phyloP scores from a whole-genome alignment of 2,797 vertebrate genomes.

The Gouania willdenowi region DNA sequence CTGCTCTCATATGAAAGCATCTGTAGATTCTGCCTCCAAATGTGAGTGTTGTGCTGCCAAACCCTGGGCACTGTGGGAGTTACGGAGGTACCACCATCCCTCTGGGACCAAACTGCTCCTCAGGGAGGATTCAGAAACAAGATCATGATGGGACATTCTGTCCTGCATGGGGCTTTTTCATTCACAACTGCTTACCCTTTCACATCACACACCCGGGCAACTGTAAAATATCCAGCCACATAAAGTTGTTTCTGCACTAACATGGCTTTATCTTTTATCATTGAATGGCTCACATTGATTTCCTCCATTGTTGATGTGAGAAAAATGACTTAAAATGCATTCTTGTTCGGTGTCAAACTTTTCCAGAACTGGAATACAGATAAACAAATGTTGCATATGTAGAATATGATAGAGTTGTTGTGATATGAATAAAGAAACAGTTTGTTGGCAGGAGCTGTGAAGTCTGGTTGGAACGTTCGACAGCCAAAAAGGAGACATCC shows the following conservation, averaged over 20 bases:
- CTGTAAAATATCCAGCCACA: constrained; percentile 1
- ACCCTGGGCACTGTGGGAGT: constrained; percentile 3
- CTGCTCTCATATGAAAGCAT: too few relatives aligned
- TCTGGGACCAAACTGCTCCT: constrained; percentile 12
- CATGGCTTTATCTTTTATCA: constrained; percentile 31
- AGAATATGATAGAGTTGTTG: too few relatives aligned
- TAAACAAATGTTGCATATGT: not conserved
- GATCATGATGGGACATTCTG: constrained; percentile 21
- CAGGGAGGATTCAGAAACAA: constrained; percentile 9
- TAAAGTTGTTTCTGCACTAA: constrained; percentile 2
- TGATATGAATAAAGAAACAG: too few relatives aligned
- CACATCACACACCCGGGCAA: not conserved
- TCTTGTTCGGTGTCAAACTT: too few relatives aligned
- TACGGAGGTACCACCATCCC: not conserved
- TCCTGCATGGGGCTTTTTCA: constrained; percentile 13
- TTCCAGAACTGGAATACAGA: constrained; percentile 7
- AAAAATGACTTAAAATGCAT: too few relatives aligned
- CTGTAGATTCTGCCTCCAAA: constrained; percentile 1
- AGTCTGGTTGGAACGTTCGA: too few relatives aligned
- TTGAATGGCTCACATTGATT: constrained; percentile 25
- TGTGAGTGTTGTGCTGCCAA: not conserved
- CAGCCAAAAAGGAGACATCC: constrained; percentile 25
- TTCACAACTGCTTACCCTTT: constrained; percentile 11
- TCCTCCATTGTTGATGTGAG: too few relatives aligned
- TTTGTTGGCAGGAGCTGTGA: not conserved